phyloP scores from a whole-genome alignment of 1,140 invertebrate species.

The Drosophila takahashii region DNA sequence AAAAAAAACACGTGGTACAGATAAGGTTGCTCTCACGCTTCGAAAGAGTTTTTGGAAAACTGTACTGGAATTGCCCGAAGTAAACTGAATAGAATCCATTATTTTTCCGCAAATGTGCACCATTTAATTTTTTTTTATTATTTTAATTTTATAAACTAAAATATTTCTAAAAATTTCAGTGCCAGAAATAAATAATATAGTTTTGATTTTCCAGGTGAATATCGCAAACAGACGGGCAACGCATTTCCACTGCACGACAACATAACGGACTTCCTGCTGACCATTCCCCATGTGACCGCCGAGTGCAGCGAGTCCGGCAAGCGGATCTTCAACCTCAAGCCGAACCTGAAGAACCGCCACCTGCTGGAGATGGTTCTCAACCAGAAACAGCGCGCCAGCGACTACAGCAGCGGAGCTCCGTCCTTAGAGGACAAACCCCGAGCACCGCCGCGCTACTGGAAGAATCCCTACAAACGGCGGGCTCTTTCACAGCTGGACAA shows the following conservation, averaged over 20 bases:
- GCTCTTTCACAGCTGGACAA: constrained; percentile 19
- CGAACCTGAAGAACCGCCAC: constrained; percentile 64
- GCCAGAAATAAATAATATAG: not conserved
- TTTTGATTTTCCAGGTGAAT: constrained; percentile 57
- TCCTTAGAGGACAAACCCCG: constrained; percentile 9
- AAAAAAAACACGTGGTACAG: too few relatives aligned
- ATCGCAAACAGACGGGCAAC: constrained; percentile 70
- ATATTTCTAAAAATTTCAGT: too few relatives aligned
- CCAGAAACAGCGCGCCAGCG: constrained; percentile 56
- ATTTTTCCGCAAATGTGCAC: too few relatives aligned
- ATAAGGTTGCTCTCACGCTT: too few relatives aligned
- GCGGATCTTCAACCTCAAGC: constrained; percentile 72
- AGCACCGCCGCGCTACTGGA: constrained; percentile 57
- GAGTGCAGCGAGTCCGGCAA: constrained; percentile 69
- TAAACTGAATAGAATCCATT: too few relatives aligned
- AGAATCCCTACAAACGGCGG: constrained; percentile 43
- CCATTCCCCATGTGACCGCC: constrained; percentile 75
- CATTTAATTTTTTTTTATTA: too few relatives aligned
- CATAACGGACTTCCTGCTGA: constrained; percentile 77
- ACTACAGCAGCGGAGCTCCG: constrained; percentile 22
- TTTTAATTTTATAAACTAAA: too few relatives aligned
- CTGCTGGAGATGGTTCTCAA: constrained; percentile 72
- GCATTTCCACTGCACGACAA: constrained; percentile 71
- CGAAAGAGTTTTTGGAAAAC: too few relatives aligned
- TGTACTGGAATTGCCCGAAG: too few relatives aligned